These are phyloP conservation scores for Scopus umbretta DNA, from an alignment of 2,113 vertebrate genomes.

Conservation along the genomic window DNA sequence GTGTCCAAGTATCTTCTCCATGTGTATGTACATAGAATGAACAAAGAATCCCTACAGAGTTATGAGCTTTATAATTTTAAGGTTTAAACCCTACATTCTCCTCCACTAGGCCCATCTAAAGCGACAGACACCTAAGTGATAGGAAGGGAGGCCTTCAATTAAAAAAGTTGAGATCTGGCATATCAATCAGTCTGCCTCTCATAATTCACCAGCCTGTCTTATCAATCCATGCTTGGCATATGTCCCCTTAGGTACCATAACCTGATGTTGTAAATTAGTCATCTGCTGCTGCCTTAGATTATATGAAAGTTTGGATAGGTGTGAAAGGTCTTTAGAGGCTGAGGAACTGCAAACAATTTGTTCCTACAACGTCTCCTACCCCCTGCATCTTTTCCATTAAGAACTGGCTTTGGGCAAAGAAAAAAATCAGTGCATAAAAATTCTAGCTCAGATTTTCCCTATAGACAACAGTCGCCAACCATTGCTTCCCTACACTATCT, in stretches of 20 bases:
- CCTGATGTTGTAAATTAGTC: not conserved
- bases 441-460: not conserved
- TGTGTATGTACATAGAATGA: not conserved
- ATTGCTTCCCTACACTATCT: rapidly evolving
- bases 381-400: not conserved
- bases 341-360: not conserved
- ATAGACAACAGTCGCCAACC: not conserved
- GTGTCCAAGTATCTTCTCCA: not conserved
- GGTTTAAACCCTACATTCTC: not conserved
- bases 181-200: not conserved
- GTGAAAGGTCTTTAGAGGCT: not conserved
- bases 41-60: not conserved
- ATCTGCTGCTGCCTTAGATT: not conserved
- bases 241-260: not conserved
- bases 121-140: not conserved
- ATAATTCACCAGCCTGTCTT: not conserved
- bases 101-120: not conserved
- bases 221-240: not conserved
- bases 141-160: not conserved
- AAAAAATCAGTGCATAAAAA: not conserved
- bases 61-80: not conserved
- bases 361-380: not conserved
- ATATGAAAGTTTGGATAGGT: not conserved
- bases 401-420: not conserved
- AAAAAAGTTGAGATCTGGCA: not conserved